Conservation (phyloP, 2,113 vertebrate genomes). For the Numida meleagris region DNA sequence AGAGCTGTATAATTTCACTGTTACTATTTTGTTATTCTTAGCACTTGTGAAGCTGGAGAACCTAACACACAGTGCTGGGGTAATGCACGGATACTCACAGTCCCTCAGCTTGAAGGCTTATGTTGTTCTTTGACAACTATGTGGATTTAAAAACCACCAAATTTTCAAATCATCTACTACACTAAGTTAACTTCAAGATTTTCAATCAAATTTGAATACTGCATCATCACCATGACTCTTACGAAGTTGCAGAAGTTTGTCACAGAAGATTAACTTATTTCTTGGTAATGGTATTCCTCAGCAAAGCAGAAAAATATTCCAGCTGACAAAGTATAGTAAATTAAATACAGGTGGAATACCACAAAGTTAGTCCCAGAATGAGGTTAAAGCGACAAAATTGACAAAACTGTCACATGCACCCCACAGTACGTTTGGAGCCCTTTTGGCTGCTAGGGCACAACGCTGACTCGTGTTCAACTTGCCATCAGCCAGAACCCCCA, state of each 20-base stretch:
- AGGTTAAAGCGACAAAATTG: not conserved
- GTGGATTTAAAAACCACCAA: not conserved
- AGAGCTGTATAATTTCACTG: not conserved
- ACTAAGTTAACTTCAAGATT: not conserved
- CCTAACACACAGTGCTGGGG: accelerated
- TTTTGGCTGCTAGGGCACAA: too few species aligned
- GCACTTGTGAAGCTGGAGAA: not conserved
- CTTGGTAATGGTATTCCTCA: not conserved
- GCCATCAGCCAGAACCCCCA: too few species aligned
- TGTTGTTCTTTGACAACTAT: not conserved
- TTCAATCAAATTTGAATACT: not conserved
- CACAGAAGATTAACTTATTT: not conserved
- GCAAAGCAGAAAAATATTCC: not conserved
- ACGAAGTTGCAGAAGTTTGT: not conserved
- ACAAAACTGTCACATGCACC: not conserved
- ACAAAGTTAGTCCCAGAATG: not conserved
- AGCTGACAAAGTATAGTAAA: not conserved
- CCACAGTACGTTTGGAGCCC: too few species aligned
- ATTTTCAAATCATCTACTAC: not conserved
- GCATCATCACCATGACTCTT: not conserved
- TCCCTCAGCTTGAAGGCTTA: not conserved
- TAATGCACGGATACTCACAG: not conserved
- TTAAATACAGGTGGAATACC: not conserved
- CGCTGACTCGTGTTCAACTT: too few species aligned
- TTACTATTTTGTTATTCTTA: not conserved